phyloP scores from a whole-genome alignment of 2,113 vertebrate species.

The Daphoenositta chrysoptera region DNA sequence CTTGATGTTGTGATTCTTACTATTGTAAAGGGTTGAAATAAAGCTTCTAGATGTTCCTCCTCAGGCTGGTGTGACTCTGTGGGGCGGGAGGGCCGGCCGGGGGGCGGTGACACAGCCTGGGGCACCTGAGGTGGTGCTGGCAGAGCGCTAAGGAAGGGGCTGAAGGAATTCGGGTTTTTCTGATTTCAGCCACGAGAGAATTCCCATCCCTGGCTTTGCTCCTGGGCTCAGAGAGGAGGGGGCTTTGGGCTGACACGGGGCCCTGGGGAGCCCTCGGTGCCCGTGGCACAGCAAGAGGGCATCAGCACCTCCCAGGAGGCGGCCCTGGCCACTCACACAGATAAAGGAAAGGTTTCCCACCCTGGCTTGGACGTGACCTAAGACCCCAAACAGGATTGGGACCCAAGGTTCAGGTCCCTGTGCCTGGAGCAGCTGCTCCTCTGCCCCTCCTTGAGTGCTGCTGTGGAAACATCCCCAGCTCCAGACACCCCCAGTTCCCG shows the following conservation, averaged over 20 bases:
- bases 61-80: neutral
- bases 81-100: rapidly evolving
- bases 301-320: neutral
- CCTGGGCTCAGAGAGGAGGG: neutral
- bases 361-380: neutral
- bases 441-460: neutral
- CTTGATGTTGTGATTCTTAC: slow-evolving; percentile 63
- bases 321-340: neutral
- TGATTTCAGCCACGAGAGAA: rapidly evolving
- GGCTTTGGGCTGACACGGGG: neutral
- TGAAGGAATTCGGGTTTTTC: rapidly evolving
- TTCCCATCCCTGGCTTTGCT: neutral
- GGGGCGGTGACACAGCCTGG: rapidly evolving
- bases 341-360: too few species aligned
- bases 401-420: neutral
- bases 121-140: rapidly evolving
- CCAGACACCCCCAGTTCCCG: neutral
- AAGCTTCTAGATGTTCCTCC: slow-evolving; percentile 69
- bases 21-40: slow-evolving; percentile 76
- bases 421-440: neutral
- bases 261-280: neutral
- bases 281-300: neutral
- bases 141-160: neutral
- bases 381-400: too few species aligned
- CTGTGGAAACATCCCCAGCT: neutral